A percentile compares a stretch with the other conserved stretches of the same genome.
Conservation (phyloP, 2,888 invertebrate species). For the Hydraecia micacea region DNA sequence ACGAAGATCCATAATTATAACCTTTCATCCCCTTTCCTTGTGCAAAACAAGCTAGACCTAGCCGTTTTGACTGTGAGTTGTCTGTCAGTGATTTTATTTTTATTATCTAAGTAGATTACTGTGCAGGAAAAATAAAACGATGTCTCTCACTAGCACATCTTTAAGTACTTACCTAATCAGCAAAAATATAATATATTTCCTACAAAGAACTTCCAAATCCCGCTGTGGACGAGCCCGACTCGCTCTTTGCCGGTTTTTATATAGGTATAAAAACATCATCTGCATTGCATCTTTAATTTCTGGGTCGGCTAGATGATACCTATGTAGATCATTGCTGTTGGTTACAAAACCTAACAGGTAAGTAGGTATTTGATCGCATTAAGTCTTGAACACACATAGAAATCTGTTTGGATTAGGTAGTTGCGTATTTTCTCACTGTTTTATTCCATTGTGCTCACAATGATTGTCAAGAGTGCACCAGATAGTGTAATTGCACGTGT, state of each 20-base stretch:
- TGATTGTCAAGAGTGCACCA: constrained; percentile 64
- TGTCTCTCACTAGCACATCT: background rate
- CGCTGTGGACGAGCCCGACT: background rate
- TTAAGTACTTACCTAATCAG: background rate
- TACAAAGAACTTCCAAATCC: background rate
- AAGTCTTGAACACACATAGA: constrained; percentile 25
- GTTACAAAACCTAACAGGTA: constrained; percentile 24
- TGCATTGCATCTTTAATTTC: background rate
- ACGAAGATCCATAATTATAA: background rate
- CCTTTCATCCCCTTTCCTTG: background rate
- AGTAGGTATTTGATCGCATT: background rate
- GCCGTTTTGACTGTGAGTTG: background rate
- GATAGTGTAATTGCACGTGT: constrained; percentile 55
- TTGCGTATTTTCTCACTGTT: constrained; percentile 62
- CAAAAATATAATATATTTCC: background rate
- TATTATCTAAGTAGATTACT: background rate
- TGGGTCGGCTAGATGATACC: background rate
- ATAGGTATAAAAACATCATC: background rate
- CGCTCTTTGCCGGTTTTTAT: background rate
- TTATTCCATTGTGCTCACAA: constrained; percentile 60
- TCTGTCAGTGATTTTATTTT: too few relatives aligned
- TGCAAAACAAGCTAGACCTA: too few relatives aligned
- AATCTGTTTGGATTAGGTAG: constrained; percentile 37
- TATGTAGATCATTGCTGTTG: background rate
- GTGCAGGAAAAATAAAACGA: too few relatives aligned